Conservation (phyloP, 1,140 invertebrate species). For the Kradibia gibbosae region DNA sequence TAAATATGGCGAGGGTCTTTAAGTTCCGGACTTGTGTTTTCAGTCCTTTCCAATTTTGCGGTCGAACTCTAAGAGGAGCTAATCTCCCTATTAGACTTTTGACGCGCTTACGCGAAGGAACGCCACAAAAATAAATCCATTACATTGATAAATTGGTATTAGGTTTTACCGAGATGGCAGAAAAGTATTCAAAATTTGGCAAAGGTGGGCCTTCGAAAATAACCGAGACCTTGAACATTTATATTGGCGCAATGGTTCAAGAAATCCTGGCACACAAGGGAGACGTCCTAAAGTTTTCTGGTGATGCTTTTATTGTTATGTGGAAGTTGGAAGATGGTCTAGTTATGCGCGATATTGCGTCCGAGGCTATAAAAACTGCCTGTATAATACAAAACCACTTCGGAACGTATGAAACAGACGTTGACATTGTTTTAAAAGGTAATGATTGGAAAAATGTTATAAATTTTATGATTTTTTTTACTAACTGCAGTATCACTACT, state of each 20-base stretch:
- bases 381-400: slow-evolving; percentile 78
- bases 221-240: slow-evolving; percentile 77
- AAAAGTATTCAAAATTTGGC: slow-evolving; percentile 76
- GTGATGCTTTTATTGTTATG: slow-evolving; percentile 79
- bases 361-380: slow-evolving; percentile 76
- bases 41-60: no score
- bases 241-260: slow-evolving; percentile 79
- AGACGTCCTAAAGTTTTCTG: slow-evolving; percentile 80
- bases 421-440: slow-evolving; percentile 75
- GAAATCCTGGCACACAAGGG: slow-evolving; percentile 77
- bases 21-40: no score
- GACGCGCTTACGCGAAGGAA: no score
- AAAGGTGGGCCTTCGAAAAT: slow-evolving; percentile 77
- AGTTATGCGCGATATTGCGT: slow-evolving; percentile 75
- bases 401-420: slow-evolving; percentile 74
- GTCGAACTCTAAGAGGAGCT: no score
- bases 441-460: no score
- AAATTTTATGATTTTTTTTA: no score
- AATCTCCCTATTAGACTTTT: no score
- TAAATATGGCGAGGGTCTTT: no score
- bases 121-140: no score
- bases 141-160: slow-evolving; percentile 13
- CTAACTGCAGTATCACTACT: no score
- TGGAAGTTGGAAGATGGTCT: slow-evolving; percentile 74
- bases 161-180: slow-evolving; percentile 78